Evolutionary conservation across 1,140 invertebrate genomes (phyloP).

Genomic region (Trichogramma pretiosum): DNA sequence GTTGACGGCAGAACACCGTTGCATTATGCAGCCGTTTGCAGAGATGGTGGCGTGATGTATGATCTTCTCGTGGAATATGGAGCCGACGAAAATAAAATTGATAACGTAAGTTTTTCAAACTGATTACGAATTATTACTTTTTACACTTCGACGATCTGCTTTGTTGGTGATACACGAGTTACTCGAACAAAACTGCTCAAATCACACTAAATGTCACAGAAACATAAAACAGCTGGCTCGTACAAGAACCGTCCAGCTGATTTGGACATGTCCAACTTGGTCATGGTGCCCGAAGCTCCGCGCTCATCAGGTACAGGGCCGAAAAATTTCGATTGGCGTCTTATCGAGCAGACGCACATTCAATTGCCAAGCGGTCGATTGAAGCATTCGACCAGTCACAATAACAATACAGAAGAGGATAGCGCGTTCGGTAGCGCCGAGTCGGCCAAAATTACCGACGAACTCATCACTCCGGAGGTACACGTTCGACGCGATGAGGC

Average conservation of each 20-base stretch:
- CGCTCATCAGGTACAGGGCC: slow-evolving; percentile 59
- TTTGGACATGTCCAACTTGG: slow-evolving; percentile 59
- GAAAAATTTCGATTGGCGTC: slow-evolving; percentile 63
- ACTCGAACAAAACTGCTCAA: too few species aligned
- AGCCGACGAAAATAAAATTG: slow-evolving; percentile 67
- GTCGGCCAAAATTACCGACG: slow-evolving; percentile 17
- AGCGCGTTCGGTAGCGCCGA: slow-evolving; percentile 33
- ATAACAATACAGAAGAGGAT: slow-evolving; percentile 23
- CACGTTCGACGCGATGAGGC: not conserved
- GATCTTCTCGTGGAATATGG: slow-evolving; percentile 65
- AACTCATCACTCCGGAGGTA: slow-evolving; percentile 10
- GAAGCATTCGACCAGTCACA: slow-evolving; percentile 16
- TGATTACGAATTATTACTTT: too few species aligned
- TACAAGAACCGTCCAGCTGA: slow-evolving; percentile 68
- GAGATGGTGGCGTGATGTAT: slow-evolving; percentile 63
- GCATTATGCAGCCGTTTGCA: slow-evolving; percentile 76
- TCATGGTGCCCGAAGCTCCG: slow-evolving; percentile 68
- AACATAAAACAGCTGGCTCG: slow-evolving; percentile 69
- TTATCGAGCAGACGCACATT: slow-evolving; percentile 40
- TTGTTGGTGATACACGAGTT: not conserved
- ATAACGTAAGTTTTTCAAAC: slow-evolving; percentile 69
- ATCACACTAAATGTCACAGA: too few species aligned
- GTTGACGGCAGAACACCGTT: slow-evolving; percentile 80
- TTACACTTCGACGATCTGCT: too few species aligned
- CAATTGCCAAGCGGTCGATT: too few species aligned